Percentiles rank a stretch among this genome's conserved stretches.
Evolutionary conservation across 2,797 vertebrate species (phyloP).

Genomic region (Syngnathus acus): DNA sequence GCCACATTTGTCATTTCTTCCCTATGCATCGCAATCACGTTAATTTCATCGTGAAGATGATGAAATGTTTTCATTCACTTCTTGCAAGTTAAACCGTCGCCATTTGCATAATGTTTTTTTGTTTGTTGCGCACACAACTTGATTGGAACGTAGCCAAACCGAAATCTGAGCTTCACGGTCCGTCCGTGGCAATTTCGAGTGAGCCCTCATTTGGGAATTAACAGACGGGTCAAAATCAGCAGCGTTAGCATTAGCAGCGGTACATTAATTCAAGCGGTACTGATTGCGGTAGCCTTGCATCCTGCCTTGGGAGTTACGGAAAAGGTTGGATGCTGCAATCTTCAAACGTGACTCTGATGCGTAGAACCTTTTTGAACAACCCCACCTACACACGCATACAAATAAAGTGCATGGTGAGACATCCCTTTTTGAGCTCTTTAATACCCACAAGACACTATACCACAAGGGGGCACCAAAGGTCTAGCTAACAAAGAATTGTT

Average conservation of each 20-base stretch:
- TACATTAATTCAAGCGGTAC: constrained; percentile 39
- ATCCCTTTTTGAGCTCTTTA: not conserved
- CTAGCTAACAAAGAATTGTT: not conserved
- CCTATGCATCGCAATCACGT: not conserved
- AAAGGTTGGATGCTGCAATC: constrained; percentile 22
- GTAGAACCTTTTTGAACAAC: constrained; percentile 7
- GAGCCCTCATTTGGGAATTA: constrained; percentile 19
- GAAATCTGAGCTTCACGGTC: constrained; percentile 17
- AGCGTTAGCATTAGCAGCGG: constrained; percentile 26
- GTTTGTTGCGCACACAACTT: not conserved
- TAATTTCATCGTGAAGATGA: constrained; percentile 10
- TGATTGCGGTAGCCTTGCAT: constrained; percentile 28
- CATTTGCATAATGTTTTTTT: not conserved
- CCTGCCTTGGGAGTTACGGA: constrained; percentile 21
- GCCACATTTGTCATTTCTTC: constrained; percentile 1
- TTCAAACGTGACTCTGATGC: constrained; percentile 19
- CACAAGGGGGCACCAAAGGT: not conserved
- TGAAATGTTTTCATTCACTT: not conserved
- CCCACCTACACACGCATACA: not conserved
- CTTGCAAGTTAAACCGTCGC: not conserved
- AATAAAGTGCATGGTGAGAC: constrained; percentile 37
- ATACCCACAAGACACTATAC: not conserved
- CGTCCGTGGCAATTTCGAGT: constrained; percentile 16
- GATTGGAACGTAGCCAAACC: not conserved
- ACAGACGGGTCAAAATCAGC: constrained; percentile 34